Conservation (phyloP, 2,888 invertebrate species). For the Ferrisia virgata region DNA sequence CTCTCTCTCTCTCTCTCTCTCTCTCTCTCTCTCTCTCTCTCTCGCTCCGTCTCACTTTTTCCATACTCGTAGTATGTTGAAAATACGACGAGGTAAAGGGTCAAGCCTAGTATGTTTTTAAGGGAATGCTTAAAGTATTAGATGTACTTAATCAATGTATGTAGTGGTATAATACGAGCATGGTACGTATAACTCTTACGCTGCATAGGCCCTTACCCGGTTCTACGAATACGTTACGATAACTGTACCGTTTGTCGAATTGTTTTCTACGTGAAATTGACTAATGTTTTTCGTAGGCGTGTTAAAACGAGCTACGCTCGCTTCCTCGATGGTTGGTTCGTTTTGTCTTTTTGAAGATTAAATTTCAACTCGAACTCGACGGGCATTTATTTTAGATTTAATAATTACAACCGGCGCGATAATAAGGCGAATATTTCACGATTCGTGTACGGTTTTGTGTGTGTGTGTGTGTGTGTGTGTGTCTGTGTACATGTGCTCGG, state of each 20-base stretch:
- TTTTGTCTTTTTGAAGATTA: not conserved
- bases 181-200: too few relatives aligned
- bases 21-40: too few relatives aligned
- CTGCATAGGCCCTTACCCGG: too few relatives aligned
- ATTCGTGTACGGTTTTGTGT: too few relatives aligned
- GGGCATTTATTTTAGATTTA: not conserved
- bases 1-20: too few relatives aligned
- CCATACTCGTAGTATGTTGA: too few relatives aligned
- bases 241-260: not conserved
- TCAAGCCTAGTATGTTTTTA: not conserved
- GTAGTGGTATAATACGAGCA: too few relatives aligned
- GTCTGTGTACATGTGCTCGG: too few relatives aligned
- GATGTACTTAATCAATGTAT: not conserved
- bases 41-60: too few relatives aligned
- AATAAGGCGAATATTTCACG: too few relatives aligned
- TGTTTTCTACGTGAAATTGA: not conserved
- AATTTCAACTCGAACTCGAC: not conserved
- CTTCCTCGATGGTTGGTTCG: not conserved
- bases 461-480: too few relatives aligned
- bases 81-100: not conserved
- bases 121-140: not conserved
- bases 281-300: not conserved
- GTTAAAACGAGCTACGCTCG: not conserved
- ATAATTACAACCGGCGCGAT: not conserved
- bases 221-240: too few relatives aligned